Percentiles rank a stretch among this genome's conserved stretches.
Conservation (phyloP, 2,797 vertebrate genomes). For the Acipenser transmontanus region DNA sequence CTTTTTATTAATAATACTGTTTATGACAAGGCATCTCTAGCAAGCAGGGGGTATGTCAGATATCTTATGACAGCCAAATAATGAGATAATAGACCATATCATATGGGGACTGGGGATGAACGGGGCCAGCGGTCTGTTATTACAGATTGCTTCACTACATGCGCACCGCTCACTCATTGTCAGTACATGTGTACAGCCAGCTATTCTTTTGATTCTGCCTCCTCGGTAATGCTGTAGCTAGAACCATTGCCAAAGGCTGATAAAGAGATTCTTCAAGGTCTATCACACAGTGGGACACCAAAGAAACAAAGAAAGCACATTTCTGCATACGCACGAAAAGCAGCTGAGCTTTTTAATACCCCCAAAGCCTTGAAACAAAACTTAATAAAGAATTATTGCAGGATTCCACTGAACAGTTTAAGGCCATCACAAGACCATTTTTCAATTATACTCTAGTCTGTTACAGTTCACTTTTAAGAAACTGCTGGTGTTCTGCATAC, state of each 20-base stretch:
- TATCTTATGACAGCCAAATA: too few species aligned
- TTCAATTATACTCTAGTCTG: background rate
- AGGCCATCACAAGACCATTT: background rate
- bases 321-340: background rate
- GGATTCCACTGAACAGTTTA: background rate
- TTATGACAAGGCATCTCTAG: too few species aligned
- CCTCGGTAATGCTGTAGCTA: background rate
- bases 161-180: background rate
- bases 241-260: background rate
- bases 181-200: background rate
- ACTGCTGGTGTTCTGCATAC: background rate
- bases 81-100: too few species aligned
- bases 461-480: background rate
- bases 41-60: too few species aligned
- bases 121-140: background rate
- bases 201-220: constrained; percentile 1
- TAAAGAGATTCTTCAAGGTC: constrained; percentile 3
- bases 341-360: background rate
- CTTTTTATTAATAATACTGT: too few species aligned
- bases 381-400: background rate
- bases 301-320: background rate
- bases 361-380: background rate
- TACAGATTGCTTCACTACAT: background rate
- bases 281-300: background rate
- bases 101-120: too few species aligned